A percentile compares a stretch with the other conserved stretches of the same genome.
Evolutionary conservation across 64 coral and sea anemone species (phyloP).

Genomic region (Cladopsammia gracilis): DNA sequence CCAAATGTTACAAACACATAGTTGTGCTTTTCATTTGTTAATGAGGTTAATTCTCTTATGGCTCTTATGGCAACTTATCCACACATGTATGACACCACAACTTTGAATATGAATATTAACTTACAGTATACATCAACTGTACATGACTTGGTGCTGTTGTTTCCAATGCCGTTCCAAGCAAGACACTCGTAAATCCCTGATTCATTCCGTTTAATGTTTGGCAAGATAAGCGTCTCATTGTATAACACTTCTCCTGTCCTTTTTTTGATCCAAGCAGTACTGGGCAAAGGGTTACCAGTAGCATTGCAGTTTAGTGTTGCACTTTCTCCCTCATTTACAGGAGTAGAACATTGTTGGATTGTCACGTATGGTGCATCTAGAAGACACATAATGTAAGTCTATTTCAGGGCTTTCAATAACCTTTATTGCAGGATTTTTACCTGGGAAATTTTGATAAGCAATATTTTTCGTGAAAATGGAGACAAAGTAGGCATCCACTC

Average conservation of each 20-base stretch:
- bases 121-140: slow-evolving; percentile 19
- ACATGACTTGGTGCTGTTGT: neutral
- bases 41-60: too few species aligned
- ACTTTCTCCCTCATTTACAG: neutral
- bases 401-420: neutral
- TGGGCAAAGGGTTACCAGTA: slow-evolving; percentile 9
- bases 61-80: too few species aligned
- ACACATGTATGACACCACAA: too few species aligned
- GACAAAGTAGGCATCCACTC: too few species aligned
- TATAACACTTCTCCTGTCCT: neutral
- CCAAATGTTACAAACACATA: too few species aligned
- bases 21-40: too few species aligned
- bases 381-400: neutral
- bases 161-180: neutral
- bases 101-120: neutral
- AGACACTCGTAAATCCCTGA: neutral
- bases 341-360: neutral
- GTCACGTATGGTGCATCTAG: neutral
- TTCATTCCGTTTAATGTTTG: neutral
- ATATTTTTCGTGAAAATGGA: too few species aligned
- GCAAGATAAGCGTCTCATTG: neutral
- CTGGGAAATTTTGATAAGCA: too few species aligned
- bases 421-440: too few species aligned
- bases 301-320: slow-evolving; percentile 5
- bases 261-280: neutral